These are phyloP conservation scores for Erebia epiphron DNA, from an alignment of 2,888 invertebrate species.

Conservation along the genomic window DNA sequence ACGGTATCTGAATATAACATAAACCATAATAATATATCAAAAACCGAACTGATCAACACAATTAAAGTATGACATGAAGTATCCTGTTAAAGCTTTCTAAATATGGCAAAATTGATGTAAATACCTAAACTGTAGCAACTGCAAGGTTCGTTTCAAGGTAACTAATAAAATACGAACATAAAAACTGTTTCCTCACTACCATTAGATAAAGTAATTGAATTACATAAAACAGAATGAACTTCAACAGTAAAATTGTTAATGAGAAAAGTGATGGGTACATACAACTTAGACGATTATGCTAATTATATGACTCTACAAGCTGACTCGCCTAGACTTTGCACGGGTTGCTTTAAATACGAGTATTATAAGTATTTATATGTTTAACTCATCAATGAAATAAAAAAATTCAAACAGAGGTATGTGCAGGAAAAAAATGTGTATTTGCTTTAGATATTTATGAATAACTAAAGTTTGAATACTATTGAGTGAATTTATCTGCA, in stretches of 20 bases:
- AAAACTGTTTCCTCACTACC: constrained; percentile 17
- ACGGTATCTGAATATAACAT: constrained; percentile 7
- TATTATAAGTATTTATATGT: not conserved
- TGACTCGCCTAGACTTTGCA: not conserved
- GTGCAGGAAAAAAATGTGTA: too few relatives aligned
- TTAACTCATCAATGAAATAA: too few relatives aligned
- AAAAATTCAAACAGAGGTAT: too few relatives aligned
- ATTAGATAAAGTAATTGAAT: constrained; percentile 21
- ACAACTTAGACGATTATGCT: not conserved
- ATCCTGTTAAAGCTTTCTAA: constrained; percentile 28
- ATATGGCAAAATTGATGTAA: constrained; percentile 34
- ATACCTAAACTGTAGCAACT: constrained; percentile 10
- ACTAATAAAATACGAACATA: constrained; percentile 25
- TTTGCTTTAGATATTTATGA: too few relatives aligned
- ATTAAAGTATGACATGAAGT: constrained; percentile 31
- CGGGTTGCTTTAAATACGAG: not conserved
- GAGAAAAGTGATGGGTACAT: not conserved
- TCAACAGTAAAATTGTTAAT: constrained; percentile 15
- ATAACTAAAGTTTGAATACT: too few relatives aligned
- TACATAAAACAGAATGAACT: constrained; percentile 8
- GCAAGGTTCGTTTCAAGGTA: constrained; percentile 29
- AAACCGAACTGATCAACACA: constrained; percentile 20
- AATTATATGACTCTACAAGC: constrained; percentile 4
- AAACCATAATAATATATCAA: constrained; percentile 11
- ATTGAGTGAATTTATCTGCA: too few relatives aligned